Base-by-base conservation (phyloP, 2,113 vertebrate species). In the Rhynchomys soricoides region DNA sequence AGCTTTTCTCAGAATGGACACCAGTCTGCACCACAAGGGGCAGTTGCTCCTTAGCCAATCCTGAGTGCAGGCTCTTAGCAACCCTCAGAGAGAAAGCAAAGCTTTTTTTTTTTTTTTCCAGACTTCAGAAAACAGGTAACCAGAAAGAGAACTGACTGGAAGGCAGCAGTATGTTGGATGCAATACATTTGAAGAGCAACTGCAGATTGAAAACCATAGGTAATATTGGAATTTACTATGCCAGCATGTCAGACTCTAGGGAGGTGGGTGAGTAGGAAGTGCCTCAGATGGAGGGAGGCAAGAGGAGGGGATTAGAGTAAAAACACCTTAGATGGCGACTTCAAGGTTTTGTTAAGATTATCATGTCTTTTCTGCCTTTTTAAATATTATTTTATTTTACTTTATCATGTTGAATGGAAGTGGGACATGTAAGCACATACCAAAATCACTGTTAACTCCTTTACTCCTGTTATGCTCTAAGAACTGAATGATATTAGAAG, bases 181-280 rank as follows among this genome's bases (percentile, higher is more conserved):
- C 10, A 11, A 66, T 90, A 79, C 22, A 92, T 93, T 78, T 86
- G 45, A 70, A 77, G 92, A 97, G 17, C 70, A 81, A 6, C n/a
- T 1, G 71, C 26, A 4, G 50, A 34, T 4, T 71, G 24, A 26
- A 79, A 93, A 91, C 52, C 71, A 68, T 91, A 91, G 86, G 21
- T 77, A 94, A 95, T 94, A 90, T 96, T 40, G 48, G 45, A 43
- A 68, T 86, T 4, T 70, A 90, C 74, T 89, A 97, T 64, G 64
- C 43, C 77, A 91, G 93, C 4, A n/a, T 92, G 12, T 87, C 43
- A 55, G 83, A 89, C 2, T 71, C 77, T 88, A 78, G 73, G 81
- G 77, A 79, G 95, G 91, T 91, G 55, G 95, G 91, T 91, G 55
- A 96, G 91, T 87, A 26, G 52, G 37, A 94, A 45, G 11, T 0